phyloP scores from a whole-genome alignment of 30 jellyfish, hydroid and myxozoan genomes.

The Aurelia sp. region DNA sequence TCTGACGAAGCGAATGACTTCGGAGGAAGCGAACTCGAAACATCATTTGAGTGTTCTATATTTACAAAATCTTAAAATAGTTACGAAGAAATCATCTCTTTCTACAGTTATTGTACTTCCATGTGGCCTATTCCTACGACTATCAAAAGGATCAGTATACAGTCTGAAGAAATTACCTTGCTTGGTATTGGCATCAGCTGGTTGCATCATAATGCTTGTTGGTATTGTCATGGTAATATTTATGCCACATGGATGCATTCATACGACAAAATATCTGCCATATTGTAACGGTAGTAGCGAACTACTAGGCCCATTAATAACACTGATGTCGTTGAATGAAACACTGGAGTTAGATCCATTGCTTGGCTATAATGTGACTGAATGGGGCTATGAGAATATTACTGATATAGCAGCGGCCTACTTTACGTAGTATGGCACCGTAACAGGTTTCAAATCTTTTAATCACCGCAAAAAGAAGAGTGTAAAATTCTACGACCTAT shows the following conservation, averaged over 20 bases:
- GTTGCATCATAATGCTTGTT: constrained; percentile 50
- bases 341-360: constrained; percentile 53
- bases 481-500: too few species aligned
- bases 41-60: too few species aligned
- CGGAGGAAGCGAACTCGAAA: too few species aligned
- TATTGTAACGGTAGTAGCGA: constrained; percentile 96
- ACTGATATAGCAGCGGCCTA: constrained; percentile 91
- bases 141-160: constrained; percentile 59
- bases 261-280: constrained; percentile 70
- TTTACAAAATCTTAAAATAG: too few species aligned
- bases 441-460: background rate
- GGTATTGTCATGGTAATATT: constrained; percentile 74
- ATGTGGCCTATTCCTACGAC: constrained; percentile 66
- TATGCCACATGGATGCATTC: constrained; percentile 85
- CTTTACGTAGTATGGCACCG: constrained; percentile 30
- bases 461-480: too few species aligned
- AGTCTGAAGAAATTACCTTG: constrained; percentile 81
- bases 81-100: too few species aligned
- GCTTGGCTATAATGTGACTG: constrained; percentile 35
- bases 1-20: too few species aligned
- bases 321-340: constrained; percentile 83
- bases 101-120: constrained; percentile 74
- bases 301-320: constrained; percentile 93
- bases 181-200: constrained; percentile 67
- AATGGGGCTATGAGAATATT: constrained; percentile 65